phyloP scores from a whole-genome alignment of 2,113 vertebrate genomes.

The Polypterus senegalus region DNA sequence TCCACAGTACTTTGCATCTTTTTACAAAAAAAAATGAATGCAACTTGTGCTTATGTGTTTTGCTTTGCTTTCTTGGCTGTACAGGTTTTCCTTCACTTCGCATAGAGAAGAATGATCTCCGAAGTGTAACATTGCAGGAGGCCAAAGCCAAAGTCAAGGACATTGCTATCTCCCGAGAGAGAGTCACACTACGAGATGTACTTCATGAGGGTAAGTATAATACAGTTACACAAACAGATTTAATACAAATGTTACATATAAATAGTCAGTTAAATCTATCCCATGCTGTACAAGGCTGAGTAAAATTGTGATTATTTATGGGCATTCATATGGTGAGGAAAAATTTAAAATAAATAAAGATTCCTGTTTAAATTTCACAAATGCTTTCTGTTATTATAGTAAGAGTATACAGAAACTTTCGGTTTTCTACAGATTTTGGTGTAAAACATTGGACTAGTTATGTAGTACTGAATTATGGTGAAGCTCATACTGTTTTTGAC shows the following conservation, averaged over 20 bases:
- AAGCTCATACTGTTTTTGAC: no score
- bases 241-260: neutral
- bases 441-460: no score
- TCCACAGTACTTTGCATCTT: no score
- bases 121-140: slow-evolving; percentile 85
- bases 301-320: no score
- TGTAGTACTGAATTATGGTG: no score
- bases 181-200: slow-evolving; percentile 85
- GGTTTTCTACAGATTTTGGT: no score
- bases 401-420: no score
- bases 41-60: slow-evolving; percentile 20
- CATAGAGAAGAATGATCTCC: slow-evolving; percentile 97
- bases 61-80: slow-evolving; percentile 62
- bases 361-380: no score
- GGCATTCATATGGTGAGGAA: no score
- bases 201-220: slow-evolving; percentile 80
- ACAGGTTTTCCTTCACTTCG: slow-evolving; percentile 87
- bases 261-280: neutral
- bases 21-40: no score
- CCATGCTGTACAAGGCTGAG: neutral
- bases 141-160: slow-evolving; percentile 96
- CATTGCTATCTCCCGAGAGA: slow-evolving; percentile 88
- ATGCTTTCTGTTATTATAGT: no score
- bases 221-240: neutral
- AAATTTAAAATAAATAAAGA: no score